Percentiles rank a stretch among this genome's conserved stretches.
Conservation (phyloP, 1,140 invertebrate genomes). For the Drosophila jambulina region DNA sequence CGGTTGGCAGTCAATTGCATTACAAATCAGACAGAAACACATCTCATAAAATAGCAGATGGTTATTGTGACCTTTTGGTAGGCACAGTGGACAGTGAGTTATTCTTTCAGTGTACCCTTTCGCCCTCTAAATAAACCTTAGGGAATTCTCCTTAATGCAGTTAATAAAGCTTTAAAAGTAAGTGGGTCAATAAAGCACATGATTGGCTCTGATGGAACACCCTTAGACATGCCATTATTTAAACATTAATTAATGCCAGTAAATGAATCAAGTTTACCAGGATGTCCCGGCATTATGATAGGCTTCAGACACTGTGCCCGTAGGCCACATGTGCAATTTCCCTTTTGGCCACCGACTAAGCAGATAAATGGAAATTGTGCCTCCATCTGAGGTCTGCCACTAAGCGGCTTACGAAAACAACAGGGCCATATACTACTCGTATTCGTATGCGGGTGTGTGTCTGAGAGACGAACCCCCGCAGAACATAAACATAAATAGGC, state of each 20-base stretch:
- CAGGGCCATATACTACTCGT: constrained; percentile 3
- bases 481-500: constrained; percentile 46
- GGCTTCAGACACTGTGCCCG: constrained; percentile 2
- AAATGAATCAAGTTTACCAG: not conserved
- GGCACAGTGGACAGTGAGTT: constrained; percentile 6
- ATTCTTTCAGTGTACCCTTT: too few relatives aligned
- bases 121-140: too few relatives aligned
- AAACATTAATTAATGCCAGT: not conserved
- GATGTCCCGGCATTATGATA: not conserved
- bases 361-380: constrained; percentile 27
- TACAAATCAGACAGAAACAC: constrained; percentile 12
- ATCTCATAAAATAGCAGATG: constrained; percentile 22
- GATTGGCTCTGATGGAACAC: not conserved
- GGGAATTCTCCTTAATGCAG: too few relatives aligned
- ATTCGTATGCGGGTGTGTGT: not conserved
- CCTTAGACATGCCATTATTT: not conserved
- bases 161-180: not conserved
- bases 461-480: not conserved
- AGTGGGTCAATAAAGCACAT: not conserved
- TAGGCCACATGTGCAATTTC: constrained; percentile 4
- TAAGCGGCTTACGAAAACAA: constrained; percentile 56
- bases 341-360: constrained; percentile 16
- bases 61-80: constrained; percentile 10
- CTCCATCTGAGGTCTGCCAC: constrained; percentile 12
- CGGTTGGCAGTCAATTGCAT: constrained; percentile 15